Conservation (phyloP, 2,888 invertebrate genomes). For the Caenorhabditis sp. region DNA sequence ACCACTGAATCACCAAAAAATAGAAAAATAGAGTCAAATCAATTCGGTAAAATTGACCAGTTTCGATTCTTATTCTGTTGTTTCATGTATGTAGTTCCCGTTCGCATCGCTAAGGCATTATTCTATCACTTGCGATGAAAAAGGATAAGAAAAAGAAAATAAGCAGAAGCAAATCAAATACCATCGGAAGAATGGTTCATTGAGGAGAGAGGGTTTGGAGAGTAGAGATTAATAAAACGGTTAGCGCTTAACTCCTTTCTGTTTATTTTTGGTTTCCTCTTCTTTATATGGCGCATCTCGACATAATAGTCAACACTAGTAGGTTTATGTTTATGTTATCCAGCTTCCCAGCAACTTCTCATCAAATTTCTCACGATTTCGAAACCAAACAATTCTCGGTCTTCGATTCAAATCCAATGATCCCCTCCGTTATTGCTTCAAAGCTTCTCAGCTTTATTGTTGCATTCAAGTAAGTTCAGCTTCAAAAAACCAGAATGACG, state of each 20-base stretch:
- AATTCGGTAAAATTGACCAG: slow-evolving; percentile 32
- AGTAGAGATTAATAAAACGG: slow-evolving; percentile 63
- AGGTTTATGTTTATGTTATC: slow-evolving; percentile 40
- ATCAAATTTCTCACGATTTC: slow-evolving; percentile 54
- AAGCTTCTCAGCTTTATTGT: slow-evolving; percentile 26
- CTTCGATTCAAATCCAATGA: slow-evolving; percentile 38
- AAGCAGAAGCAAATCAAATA: slow-evolving; percentile 16
- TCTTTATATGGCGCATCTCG: slow-evolving; percentile 51
- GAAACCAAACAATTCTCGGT: slow-evolving; percentile 25
- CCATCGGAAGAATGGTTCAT: slow-evolving; percentile 8
- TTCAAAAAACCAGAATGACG: slow-evolving; percentile 48
- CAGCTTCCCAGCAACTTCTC: background rate
- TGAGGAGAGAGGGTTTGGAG: slow-evolving; percentile 17
- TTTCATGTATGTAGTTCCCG: background rate
- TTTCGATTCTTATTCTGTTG: background rate
- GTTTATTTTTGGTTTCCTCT: slow-evolving; percentile 50
- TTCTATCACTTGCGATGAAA: background rate
- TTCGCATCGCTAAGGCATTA: background rate
- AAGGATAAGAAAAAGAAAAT: too few relatives aligned
- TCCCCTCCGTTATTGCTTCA: slow-evolving; percentile 23
- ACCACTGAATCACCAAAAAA: too few relatives aligned
- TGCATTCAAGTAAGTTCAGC: slow-evolving; percentile 12
- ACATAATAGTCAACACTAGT: slow-evolving; percentile 34
- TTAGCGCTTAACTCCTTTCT: slow-evolving; percentile 58
- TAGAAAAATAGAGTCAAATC: too few relatives aligned